Percentiles rank a stretch among this genome's conserved stretches.
phyloP scores from a whole-genome alignment of 2,797 vertebrate species.

The Gallinago nigripennis region DNA sequence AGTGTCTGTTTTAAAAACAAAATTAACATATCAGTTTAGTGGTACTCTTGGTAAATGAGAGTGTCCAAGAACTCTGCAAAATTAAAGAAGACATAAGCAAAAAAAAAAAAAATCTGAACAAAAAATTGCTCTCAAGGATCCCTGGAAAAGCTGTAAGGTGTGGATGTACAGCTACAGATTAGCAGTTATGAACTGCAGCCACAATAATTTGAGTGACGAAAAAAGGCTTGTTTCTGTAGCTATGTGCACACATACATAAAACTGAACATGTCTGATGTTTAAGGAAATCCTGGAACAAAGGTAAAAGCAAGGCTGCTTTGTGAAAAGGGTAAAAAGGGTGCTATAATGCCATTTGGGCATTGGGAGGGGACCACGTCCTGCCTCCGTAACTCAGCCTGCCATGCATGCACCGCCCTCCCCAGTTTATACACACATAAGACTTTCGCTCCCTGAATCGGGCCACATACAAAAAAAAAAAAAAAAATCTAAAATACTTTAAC shows the following conservation, averaged over 20 bases:
- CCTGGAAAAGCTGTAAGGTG: background rate
- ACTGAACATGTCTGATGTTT: background rate
- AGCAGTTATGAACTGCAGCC: background rate
- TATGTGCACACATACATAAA: rapidly evolving
- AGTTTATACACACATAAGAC: constrained; percentile 37
- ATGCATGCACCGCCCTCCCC: background rate
- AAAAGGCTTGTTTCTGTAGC: background rate
- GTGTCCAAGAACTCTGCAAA: background rate
- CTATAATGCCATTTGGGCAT: background rate
- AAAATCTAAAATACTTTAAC: background rate
- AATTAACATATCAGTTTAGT: background rate
- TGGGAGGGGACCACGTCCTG: background rate
- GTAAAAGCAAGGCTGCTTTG: background rate
- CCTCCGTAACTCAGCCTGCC: background rate
- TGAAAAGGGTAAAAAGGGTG: background rate
- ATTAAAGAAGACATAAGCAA: background rate
- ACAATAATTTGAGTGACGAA: background rate
- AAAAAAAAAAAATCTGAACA: background rate
- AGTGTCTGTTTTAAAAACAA: background rate
- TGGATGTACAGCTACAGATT: background rate
- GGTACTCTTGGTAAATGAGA: background rate
- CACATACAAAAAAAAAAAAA: background rate
- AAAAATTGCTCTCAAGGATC: background rate
- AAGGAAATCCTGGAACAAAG: background rate
- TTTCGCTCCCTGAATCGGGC: constrained; percentile 56